Evolutionary conservation across 2,888 invertebrate species (phyloP), one percentile per base, ranked within the genome.

Genomic region (Gibbula magus): DNA sequence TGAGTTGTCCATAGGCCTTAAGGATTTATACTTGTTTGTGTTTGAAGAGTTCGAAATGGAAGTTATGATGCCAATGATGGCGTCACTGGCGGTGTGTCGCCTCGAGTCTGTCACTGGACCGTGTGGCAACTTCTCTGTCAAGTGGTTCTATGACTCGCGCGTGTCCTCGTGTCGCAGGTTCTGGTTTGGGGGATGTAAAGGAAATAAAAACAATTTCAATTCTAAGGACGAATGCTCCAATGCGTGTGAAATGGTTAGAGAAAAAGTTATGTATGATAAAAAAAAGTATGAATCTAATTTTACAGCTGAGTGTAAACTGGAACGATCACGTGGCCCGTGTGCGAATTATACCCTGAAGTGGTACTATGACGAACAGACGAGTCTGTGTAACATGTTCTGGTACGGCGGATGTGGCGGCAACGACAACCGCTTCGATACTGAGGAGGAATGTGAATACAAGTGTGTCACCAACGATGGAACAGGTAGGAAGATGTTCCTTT

Each of bases 231-330:
- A 97, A 80, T 99, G 98, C 91, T 95, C 96, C 29, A 54, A 73
- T 13, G 70, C 75, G 16, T 87, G 87, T 70, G 79, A 79, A 66
- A 67, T 61, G 29, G 74, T 79, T 5, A 67, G 78, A 13, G 52
- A 75, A 54, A 75, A 75, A 75, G 35, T 75, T 54, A 32, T 18
- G 54, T 75, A 54, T 75, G 75, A 75, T 75, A 54, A 75, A 35
- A 75, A 75, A 75, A 75, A 97, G 4, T 98, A 96, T 89, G 97
- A 97, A 2, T 98, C 98, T 91, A 98, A 98, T 89, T 97, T 97
- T 92, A 95, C 93, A 85, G 96, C 98, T 0, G 92, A 93, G 79
- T 97, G 88, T 75, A 81, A 79, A 25, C 79, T 82, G 79, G 79
- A 78, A 51, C 35, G 66, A 35, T 80, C 75, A 7, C 32, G 77